Conservation (phyloP, 2,888 invertebrate species). For the Lasiommata megera region DNA sequence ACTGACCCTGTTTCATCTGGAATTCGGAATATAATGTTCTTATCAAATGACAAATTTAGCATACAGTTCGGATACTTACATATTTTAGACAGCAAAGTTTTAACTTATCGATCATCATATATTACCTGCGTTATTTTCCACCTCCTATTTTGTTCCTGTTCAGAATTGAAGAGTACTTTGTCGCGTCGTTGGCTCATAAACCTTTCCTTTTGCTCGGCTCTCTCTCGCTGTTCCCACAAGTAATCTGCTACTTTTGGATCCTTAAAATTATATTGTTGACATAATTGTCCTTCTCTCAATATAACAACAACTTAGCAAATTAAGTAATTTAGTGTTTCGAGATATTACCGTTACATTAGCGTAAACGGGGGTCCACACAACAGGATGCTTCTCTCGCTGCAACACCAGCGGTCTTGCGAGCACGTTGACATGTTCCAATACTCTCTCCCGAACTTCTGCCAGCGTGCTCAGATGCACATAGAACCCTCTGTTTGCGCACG, state of each 20-base stretch:
- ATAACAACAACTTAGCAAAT: background rate
- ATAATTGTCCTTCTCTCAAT: background rate
- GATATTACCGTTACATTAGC: slow-evolving; percentile 91
- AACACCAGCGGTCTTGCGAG: slow-evolving; percentile 97
- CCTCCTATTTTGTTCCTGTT: slow-evolving; percentile 83
- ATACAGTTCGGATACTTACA: too few relatives aligned
- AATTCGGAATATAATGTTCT: slow-evolving; percentile 19
- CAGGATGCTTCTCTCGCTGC: slow-evolving; percentile 90
- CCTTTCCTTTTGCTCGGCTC: slow-evolving; percentile 89
- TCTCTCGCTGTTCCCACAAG: slow-evolving; percentile 92
- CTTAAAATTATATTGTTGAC: slow-evolving; percentile 55
- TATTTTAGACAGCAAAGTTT: too few relatives aligned
- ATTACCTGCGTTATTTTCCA: slow-evolving; percentile 74
- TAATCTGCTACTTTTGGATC: slow-evolving; percentile 95
- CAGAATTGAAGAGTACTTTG: slow-evolving; percentile 81
- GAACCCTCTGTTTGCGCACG: slow-evolving; percentile 97
- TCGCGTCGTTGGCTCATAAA: slow-evolving; percentile 85
- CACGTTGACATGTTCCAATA: slow-evolving; percentile 97
- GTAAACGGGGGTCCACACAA: slow-evolving; percentile 98
- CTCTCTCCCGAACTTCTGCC: slow-evolving; percentile 98
- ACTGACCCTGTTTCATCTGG: slow-evolving; percentile 83
- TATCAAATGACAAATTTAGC: too few relatives aligned
- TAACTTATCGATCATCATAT: background rate
- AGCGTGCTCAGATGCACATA: slow-evolving; percentile 97
- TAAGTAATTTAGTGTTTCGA: background rate